These are phyloP conservation scores for Diuraphis noxia DNA, from an alignment of 1,140 invertebrate genomes.

Conservation along the genomic window DNA sequence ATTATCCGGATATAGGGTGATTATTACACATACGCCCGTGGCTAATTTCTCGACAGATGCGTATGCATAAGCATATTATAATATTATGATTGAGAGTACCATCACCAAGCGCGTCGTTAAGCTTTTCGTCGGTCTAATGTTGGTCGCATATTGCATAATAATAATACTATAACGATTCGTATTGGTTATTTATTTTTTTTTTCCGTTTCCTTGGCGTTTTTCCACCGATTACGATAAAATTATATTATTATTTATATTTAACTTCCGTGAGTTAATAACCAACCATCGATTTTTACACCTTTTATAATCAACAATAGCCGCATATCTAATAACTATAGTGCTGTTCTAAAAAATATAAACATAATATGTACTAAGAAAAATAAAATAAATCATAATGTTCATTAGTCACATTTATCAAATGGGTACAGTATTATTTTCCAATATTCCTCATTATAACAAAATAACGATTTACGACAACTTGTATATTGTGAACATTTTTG, in stretches of 20 bases:
- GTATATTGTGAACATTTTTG: neutral
- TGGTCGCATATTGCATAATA: neutral
- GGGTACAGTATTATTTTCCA: neutral
- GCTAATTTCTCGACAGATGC: neutral
- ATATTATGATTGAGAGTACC: neutral
- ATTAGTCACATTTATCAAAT: neutral
- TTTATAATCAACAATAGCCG: neutral
- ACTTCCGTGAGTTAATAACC: neutral
- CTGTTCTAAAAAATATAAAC: neutral
- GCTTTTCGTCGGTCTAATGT: neutral
- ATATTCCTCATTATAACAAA: neutral
- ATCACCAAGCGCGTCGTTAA: neutral
- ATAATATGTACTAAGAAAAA: neutral
- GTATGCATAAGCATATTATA: too few relatives aligned
- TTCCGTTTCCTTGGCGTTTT: neutral
- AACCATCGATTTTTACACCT: neutral
- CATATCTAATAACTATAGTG: neutral
- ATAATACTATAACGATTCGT: neutral
- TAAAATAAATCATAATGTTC: neutral
- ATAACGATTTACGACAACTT: neutral
- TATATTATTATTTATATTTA: neutral
- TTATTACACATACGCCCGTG: constrained; percentile 1
- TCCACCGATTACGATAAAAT: neutral
- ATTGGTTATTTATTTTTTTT: neutral
- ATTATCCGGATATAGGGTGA: neutral